Percentiles rank a stretch among this genome's conserved stretches.
phyloP scores from a whole-genome alignment of 2,113 vertebrate genomes.

The Zosterops borbonicus region DNA sequence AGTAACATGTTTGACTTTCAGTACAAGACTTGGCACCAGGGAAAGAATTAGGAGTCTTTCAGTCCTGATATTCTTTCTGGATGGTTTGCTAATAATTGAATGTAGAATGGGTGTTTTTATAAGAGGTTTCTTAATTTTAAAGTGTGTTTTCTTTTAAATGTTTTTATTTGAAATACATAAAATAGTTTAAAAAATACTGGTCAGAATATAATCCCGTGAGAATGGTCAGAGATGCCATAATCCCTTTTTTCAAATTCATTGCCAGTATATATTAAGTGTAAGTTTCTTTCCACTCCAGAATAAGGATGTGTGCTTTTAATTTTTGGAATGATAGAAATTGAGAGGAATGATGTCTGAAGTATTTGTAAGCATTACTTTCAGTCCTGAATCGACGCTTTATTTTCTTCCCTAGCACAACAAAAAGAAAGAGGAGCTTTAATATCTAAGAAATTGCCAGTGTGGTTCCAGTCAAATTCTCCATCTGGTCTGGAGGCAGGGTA shows the following conservation, averaged over 20 bases:
- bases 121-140: not conserved
- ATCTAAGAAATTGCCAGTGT: not conserved
- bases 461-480: not conserved
- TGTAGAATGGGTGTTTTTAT: not conserved
- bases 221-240: not conserved
- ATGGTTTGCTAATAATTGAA: not conserved
- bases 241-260: not conserved
- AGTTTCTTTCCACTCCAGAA: not conserved
- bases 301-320: not conserved
- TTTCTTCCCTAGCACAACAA: not conserved
- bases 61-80: not conserved
- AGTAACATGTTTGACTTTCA: not conserved
- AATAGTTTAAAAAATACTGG: not conserved
- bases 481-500: not conserved
- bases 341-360: not conserved
- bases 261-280: rapidly evolving
- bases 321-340: not conserved
- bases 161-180: not conserved
- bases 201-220: not conserved
- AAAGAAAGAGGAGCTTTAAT: not conserved
- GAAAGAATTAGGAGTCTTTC: not conserved
- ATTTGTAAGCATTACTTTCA: not conserved
- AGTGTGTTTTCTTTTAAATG: not conserved
- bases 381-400: not conserved
- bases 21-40: not conserved